These are phyloP conservation scores for Parnassius apollo DNA, from an alignment of 2,888 invertebrate species.

Conservation along the genomic window DNA sequence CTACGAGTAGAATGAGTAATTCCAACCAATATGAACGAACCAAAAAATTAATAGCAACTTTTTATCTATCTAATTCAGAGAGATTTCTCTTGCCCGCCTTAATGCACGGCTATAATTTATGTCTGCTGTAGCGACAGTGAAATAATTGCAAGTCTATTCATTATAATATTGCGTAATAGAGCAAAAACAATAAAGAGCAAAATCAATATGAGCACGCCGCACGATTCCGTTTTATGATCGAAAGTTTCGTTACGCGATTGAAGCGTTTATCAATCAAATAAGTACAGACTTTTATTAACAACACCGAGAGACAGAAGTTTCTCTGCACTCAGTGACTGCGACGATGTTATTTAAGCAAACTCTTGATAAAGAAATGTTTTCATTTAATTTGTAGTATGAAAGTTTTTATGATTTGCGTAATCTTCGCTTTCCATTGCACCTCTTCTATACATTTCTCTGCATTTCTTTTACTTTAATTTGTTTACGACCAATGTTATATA, in stretches of 20 bases:
- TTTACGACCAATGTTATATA: too few species aligned
- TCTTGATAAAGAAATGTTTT: slow-evolving; percentile 13
- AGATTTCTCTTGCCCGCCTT: slow-evolving; percentile 1
- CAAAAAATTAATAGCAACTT: slow-evolving; percentile 10
- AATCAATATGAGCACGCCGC: slow-evolving; percentile 34
- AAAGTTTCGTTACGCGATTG: slow-evolving; percentile 28
- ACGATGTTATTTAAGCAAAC: not conserved
- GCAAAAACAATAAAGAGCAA: slow-evolving; percentile 32
- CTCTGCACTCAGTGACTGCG: not conserved
- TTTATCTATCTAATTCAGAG: slow-evolving; percentile 10
- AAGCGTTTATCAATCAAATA: slow-evolving; percentile 16
- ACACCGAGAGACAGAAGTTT: slow-evolving; percentile 2
- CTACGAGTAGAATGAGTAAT: not conserved
- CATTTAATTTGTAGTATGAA: slow-evolving; percentile 11
- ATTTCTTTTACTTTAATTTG: too few species aligned
- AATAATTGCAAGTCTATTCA: slow-evolving; percentile 25
- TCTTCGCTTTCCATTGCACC: too few species aligned
- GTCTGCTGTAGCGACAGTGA: slow-evolving; percentile 20
- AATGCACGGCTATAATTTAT: slow-evolving; percentile 20
- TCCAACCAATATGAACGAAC: slow-evolving; percentile 1
- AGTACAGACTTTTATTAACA: not conserved
- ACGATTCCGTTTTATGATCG: slow-evolving; percentile 37
- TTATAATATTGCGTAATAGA: slow-evolving; percentile 32
- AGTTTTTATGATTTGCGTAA: slow-evolving; percentile 2
- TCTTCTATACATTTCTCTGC: too few species aligned